A percentile compares a stretch with the other conserved stretches of the same genome.
These are phyloP conservation scores for Vannuccia rotundouncinata DNA, from an alignment of 2,888 invertebrate species.

Conservation along the genomic window DNA sequence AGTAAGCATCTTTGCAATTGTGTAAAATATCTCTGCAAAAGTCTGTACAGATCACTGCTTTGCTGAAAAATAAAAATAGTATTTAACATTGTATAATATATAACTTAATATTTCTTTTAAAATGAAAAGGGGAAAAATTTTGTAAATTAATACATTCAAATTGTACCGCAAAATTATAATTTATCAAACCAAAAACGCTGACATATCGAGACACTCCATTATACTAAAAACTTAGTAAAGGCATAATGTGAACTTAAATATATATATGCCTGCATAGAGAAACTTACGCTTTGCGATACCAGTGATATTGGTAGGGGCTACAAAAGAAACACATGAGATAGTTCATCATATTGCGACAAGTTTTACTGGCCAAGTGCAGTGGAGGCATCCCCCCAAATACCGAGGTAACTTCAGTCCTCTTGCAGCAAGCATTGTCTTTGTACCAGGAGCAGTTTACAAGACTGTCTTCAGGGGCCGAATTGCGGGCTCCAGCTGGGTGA, in stretches of 20 bases:
- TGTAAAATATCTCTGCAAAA: conserved; percentile 51
- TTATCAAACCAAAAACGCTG: too few species aligned
- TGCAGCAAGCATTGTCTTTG: conserved; percentile 52
- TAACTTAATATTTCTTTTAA: too few species aligned
- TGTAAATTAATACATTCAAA: too few species aligned
- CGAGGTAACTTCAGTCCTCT: conserved; percentile 50
- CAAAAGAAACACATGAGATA: conserved; percentile 58
- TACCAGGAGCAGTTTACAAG: conserved; percentile 57
- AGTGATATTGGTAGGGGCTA: conserved; percentile 53
- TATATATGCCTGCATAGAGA: conserved; percentile 13
- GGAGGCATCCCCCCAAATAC: conserved; percentile 49
- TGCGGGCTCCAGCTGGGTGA: conserved; percentile 47
- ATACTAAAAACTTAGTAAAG: too few species aligned
- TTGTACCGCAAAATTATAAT: too few species aligned
- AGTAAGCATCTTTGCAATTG: conserved; percentile 49
- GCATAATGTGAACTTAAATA: too few species aligned
- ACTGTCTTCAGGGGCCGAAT: conserved; percentile 47
- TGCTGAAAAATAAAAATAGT: conserved; percentile 43
- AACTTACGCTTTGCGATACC: conserved; percentile 47
- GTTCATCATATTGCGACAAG: conserved; percentile 53
- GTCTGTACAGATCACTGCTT: conserved; percentile 50
- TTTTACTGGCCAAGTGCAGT: conserved; percentile 47
- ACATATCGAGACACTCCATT: too few species aligned
- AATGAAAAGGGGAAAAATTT: too few species aligned
- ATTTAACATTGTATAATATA: not conserved